These are phyloP conservation scores for Drosophila kambysellisi DNA, from an alignment of 2,888 invertebrate genomes.

Conservation along the genomic window DNA sequence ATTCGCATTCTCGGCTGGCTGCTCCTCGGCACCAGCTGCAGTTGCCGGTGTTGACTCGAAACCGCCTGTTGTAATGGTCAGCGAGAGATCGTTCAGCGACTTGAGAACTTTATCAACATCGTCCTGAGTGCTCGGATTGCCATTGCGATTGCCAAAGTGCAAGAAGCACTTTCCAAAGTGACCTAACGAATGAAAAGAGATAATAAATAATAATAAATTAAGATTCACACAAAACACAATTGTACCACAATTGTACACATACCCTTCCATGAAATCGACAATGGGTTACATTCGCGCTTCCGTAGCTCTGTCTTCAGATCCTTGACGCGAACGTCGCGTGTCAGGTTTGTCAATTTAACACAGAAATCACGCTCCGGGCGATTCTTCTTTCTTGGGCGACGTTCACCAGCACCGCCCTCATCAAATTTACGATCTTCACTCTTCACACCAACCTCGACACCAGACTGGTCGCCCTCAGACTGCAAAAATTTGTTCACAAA, in stretches of 20 bases:
- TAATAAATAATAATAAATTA: slow-evolving; percentile 3
- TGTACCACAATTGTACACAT: slow-evolving; percentile 23
- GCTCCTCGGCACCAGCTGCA: slow-evolving; percentile 65
- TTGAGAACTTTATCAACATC: slow-evolving; percentile 83
- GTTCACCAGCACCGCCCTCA: slow-evolving; percentile 65
- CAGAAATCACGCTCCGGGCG: slow-evolving; percentile 82
- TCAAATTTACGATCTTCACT: slow-evolving; percentile 81
- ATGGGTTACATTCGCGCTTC: slow-evolving; percentile 91
- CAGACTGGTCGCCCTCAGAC: slow-evolving; percentile 84
- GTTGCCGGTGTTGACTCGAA: slow-evolving; percentile 49
- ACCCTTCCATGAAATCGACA: slow-evolving; percentile 91
- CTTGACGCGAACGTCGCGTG: slow-evolving; percentile 89
- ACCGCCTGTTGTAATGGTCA: slow-evolving; percentile 76
- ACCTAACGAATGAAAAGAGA: slow-evolving; percentile 83
- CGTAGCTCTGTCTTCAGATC: slow-evolving; percentile 91
- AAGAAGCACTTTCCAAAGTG: slow-evolving; percentile 90
- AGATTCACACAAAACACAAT: neutral
- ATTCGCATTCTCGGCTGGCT: slow-evolving; percentile 51
- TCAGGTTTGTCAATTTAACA: slow-evolving; percentile 89
- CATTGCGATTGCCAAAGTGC: slow-evolving; percentile 90
- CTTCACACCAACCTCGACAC: slow-evolving; percentile 81
- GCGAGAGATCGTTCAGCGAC: slow-evolving; percentile 83
- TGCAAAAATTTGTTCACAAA: slow-evolving; percentile 28
- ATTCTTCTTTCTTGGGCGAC: slow-evolving; percentile 71
- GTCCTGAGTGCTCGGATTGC: slow-evolving; percentile 83